Evolutionary conservation across 2,113 vertebrate genomes (phyloP), one percentile per base, ranked within the genome.

Genomic region (Aldabrachelys gigantea): DNA sequence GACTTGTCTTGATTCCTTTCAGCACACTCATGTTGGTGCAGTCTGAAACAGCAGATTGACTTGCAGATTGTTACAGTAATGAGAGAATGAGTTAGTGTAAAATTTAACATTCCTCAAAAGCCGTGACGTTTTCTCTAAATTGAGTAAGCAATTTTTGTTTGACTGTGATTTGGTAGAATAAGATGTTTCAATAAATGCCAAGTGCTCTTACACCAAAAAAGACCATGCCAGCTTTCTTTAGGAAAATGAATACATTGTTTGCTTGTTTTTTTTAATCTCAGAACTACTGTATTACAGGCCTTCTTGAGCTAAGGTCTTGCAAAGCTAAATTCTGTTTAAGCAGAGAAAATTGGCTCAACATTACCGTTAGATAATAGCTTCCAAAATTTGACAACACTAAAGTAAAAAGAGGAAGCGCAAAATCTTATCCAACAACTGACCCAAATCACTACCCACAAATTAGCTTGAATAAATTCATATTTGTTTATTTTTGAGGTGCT

Each of bases 1-100:
- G 11, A 81, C 81, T 83, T 8, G 5, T 54, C 94, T 92, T 96
- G 89, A 90, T 96, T 87, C 29, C 19, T 80, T 53, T 95, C 62
- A 84, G 80, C 1, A 0, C 35, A 54, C 14, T 72, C 93, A 6
- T 7, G 80, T 88, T 92, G 91, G 5, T 10, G 56, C 81, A 83
- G 82, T 76, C 29, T 89, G 72, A 95, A 94, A 95, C 82, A 91
- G 1, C 10, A 17, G 17, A 1, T 35, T 8, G 4, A 50, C 89
- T 59, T 17, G 10, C 9, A 84, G 21, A 89, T 56, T 93, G 92
- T 96, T 92, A 56, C 82, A 84, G 49, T 69, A 93, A 85, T 83
- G 52, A 85, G 13, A 80, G 10, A 88, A 44, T 3, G 31, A 82
- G 79, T 93, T 57, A 80, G 84, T 88, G 19, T 79, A 35, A 79